Base-by-base conservation (phyloP, 2,888 invertebrate genomes). In the Aspidiotus destructor region DNA sequence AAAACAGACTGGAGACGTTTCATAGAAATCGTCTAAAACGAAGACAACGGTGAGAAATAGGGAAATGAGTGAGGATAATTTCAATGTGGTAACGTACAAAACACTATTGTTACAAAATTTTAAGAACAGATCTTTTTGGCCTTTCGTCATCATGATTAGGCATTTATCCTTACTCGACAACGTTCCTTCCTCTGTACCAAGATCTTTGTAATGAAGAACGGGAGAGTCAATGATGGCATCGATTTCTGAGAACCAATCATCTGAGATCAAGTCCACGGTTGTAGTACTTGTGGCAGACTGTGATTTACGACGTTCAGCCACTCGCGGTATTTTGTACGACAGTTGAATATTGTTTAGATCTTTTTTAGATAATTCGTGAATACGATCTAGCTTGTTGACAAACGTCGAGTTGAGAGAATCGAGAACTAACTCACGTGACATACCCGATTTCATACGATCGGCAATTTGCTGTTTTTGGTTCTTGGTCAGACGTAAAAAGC, bases 341-440 rank as follows among this genome's bases (percentile, higher is more conserved):
- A 55, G 42, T 16, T 73, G 71, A 15, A 73, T 73, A 62, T 73
- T 73, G 44, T 69, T 69, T 28, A 72, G 64, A 69, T 73, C 72
- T 68, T 72, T 71, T 17, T 70, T 70, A 17, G 70, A 72, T 62
- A 72, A 42, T 48, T 72, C 68, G 54, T 73, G 71, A 15, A 72
- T 60, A 53, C 71, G 70, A 60, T 71, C 72, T 9, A 72, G 41
- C 28, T 71, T 69, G 65, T 71, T 71, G 5, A 70, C 70, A 44
- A 70, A 71, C 8, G 69, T 71, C 10, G 72, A 71, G 10, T 71
- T 70, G 7, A 71, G 68, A 55, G 72, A 71, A 57, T 73, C 72
- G 2, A 73, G 58, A 10, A 73, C 71, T 60, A 71, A 44, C 54
- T 73, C 73, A 40, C 71, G 71, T 40, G 72, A 71, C 52, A 71